Percentiles rank a stretch among this genome's conserved stretches.
Conservation (phyloP, 2,888 invertebrate species). For the Automeris io region DNA sequence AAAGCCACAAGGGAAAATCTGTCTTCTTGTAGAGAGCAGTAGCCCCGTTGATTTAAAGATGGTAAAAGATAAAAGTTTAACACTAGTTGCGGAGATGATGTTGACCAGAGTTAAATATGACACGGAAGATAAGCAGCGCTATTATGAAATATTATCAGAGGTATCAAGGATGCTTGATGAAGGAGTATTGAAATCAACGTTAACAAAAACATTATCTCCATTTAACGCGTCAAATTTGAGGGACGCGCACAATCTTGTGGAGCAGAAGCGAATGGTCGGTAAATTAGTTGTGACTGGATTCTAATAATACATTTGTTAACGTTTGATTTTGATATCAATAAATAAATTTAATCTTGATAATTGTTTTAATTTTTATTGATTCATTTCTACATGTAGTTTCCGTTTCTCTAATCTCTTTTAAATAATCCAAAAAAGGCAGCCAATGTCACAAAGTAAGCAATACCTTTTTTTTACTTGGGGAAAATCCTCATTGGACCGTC, state of each 20-base stretch:
- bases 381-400: too few species aligned
- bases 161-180: conserved; percentile 48
- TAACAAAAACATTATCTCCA: conserved; percentile 48
- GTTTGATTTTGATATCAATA: too few species aligned
- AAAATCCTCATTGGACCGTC: too few species aligned
- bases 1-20: conserved; percentile 61
- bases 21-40: conserved; percentile 56
- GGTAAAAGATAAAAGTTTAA: conserved; percentile 59
- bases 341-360: too few species aligned
- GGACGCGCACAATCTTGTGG: conserved; percentile 53
- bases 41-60: conserved; percentile 43
- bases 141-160: conserved; percentile 42
- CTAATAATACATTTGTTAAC: too few species aligned
- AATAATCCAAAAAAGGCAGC: too few species aligned
- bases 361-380: too few species aligned
- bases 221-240: conserved; percentile 56
- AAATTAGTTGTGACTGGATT: conserved; percentile 53
- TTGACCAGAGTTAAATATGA: conserved; percentile 53
- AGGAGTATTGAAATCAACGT: conserved; percentile 44
- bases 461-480: too few species aligned
- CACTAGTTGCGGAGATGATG: conserved; percentile 57
- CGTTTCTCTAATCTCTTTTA: too few species aligned
- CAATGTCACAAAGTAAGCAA: too few species aligned
- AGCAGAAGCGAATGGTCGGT: conserved; percentile 49
- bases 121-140: conserved; percentile 49